Evolutionary conservation across 2,888 invertebrate species (phyloP), one percentile per base, ranked within the genome.

Genomic region (Digitonthophagus gazella): DNA sequence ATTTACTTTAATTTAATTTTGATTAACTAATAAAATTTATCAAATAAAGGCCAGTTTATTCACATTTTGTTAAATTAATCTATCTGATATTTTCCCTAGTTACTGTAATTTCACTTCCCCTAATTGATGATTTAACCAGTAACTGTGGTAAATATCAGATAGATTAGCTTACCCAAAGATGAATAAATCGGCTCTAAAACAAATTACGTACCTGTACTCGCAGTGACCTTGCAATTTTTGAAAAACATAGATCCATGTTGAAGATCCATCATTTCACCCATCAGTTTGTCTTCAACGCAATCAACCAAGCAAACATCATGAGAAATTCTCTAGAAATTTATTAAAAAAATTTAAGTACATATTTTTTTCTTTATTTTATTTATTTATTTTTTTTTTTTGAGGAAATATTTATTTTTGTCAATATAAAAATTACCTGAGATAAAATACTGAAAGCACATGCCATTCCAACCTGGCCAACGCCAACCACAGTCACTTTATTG

Each of bases 381-480:
- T n/a, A n/a, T n/a, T n/a, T n/a, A n/a, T n/a, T n/a, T n/a, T n/a
- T n/a, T n/a, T n/a, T n/a, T n/a, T n/a, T n/a, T n/a, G n/a, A 57
- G 57, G 57, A 57, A 57, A 57, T 2, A 57, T n/a, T 3, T 15
- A 57, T 16, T 57, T 16, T 57, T 44, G 6, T 44, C n/a, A 2
- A n/a, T 57, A n/a, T 19, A 58, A 61, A 18, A 72, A 78, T 80
- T 82, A 91, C 92, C 86, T 93, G 93, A 6, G 93, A 90, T 65
- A 95, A 86, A 79, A 95, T 88, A 71, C 91, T 91, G 85, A 93
- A 93, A 18, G 93, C 94, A 73, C 93, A 92, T 0, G 95, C 95
- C 95, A 95, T 95, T 72, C 96, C 96, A 69, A 96, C 96, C 82
- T 92, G 91, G 0, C 96, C 95, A 15, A 91, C 90, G 19, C 95